Conservation (phyloP, 2,113 vertebrate species). For the Rutilus rutilus region DNA sequence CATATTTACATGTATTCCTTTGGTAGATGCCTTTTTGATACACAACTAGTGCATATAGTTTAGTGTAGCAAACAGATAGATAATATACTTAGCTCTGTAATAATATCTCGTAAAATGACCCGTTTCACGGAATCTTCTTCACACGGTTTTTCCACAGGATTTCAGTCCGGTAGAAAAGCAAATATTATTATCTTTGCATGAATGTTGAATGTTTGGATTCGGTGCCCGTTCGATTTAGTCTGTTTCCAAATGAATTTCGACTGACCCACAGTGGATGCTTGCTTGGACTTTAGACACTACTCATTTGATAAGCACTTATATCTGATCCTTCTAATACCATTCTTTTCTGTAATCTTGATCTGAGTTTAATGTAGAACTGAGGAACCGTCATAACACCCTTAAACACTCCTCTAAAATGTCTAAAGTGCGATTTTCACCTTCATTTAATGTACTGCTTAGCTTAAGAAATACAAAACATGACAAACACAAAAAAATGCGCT, state of each 20-base stretch:
- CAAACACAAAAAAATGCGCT: not conserved
- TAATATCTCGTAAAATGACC: not conserved
- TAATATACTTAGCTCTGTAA: not conserved
- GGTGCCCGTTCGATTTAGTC: not conserved
- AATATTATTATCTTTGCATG: too few species aligned
- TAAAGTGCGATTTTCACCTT: not conserved
- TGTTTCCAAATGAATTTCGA: not conserved
- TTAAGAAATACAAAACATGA: not conserved
- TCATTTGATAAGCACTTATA: not conserved
- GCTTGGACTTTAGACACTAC: not conserved
- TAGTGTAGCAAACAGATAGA: slow-evolving; percentile 12
- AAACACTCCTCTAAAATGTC: slow-evolving; percentile 8
- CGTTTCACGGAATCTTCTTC: slow-evolving; percentile 10
- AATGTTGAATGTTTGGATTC: not conserved
- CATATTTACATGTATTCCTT: not conserved
- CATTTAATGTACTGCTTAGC: not conserved
- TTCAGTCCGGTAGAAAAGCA: not conserved
- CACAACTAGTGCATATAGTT: slow-evolving; percentile 8
- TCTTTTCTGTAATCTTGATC: not conserved
- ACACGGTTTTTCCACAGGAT: not conserved
- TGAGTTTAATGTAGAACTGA: not conserved
- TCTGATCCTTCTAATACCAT: not conserved
- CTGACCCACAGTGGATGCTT: not conserved
- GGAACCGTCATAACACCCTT: not conserved
- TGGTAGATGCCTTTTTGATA: slow-evolving; percentile 1